Evolutionary conservation across 37 sponge, comb jelly and placozoan species (phyloP).

Genomic region (Theonella swinhoei): DNA sequence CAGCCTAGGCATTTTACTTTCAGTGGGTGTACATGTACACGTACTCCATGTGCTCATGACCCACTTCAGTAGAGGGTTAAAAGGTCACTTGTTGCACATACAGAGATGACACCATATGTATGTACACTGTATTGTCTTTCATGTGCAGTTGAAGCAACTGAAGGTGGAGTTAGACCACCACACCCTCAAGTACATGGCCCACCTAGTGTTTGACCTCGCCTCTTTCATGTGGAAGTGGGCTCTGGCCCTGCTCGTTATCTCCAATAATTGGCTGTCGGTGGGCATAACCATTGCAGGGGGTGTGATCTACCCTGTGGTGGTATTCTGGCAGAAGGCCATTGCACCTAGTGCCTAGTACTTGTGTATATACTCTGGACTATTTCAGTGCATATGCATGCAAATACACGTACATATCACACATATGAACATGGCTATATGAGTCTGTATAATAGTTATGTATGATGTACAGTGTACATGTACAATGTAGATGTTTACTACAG

Average conservation of each 20-base stretch:
- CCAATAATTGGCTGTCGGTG: conserved; percentile 2
- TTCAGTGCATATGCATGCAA: background rate
- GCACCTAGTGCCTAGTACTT: background rate
- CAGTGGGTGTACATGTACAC: too few relatives aligned
- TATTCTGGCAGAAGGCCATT: background rate
- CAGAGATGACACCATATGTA: too few relatives aligned
- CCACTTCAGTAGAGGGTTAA: too few relatives aligned
- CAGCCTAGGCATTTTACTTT: too few relatives aligned
- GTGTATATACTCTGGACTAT: background rate
- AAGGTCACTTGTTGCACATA: too few relatives aligned
- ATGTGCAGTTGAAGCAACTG: background rate
- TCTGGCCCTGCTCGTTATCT: background rate
- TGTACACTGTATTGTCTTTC: background rate
- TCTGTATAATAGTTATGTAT: too few relatives aligned
- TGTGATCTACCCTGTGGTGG: background rate
- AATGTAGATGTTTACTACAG: too few relatives aligned
- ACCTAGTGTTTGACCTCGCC: background rate
- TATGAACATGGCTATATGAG: too few relatives aligned
- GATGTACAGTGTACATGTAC: too few relatives aligned
- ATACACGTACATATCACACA: background rate
- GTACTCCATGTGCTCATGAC: too few relatives aligned
- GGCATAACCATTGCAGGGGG: conserved; percentile 13
- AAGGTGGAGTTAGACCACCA: background rate
- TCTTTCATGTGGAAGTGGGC: conserved; percentile 5
- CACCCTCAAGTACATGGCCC: background rate